phyloP scores from a whole-genome alignment of 1,140 invertebrate genomes.

The Araneus ventricosus region DNA sequence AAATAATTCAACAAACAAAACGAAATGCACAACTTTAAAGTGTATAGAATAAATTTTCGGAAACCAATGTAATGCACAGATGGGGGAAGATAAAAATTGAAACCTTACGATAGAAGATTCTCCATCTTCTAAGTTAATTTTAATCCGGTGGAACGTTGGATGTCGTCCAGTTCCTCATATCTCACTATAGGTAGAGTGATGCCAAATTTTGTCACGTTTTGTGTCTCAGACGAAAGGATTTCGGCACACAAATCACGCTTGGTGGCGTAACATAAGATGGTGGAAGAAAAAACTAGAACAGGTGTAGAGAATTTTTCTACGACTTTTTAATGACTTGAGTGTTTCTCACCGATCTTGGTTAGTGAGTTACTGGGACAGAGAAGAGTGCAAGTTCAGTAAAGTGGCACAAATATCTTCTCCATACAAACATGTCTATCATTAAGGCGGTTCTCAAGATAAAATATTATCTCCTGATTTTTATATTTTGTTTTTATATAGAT shows the following conservation, averaged over 20 bases:
- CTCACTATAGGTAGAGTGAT: constrained; percentile 17
- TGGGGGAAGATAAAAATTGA: neutral
- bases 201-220: constrained; percentile 58
- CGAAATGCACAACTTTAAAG: neutral
- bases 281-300: constrained; percentile 7
- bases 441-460: neutral
- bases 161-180: constrained; percentile 43
- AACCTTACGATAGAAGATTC: constrained; percentile 36
- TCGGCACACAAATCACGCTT: constrained; percentile 19
- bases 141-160: constrained; percentile 46
- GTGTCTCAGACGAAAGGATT: constrained; percentile 43
- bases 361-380: constrained; percentile 6
- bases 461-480: neutral
- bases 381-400: neutral
- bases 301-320: constrained; percentile 22
- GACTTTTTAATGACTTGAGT: constrained; percentile 20
- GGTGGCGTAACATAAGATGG: constrained; percentile 24
- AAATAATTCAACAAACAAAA: neutral
- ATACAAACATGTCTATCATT: neutral
- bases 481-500: too few relatives aligned
- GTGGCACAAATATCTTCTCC: neutral
- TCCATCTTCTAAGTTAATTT: constrained; percentile 57
- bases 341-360: neutral
- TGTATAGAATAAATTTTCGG: neutral
- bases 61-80: constrained; percentile 19